A percentile compares a stretch with the other conserved stretches of the same genome.
Conservation (phyloP, 30 jellyfish, hydroid and myxozoan species). For the Phacellophora camtschatica region DNA sequence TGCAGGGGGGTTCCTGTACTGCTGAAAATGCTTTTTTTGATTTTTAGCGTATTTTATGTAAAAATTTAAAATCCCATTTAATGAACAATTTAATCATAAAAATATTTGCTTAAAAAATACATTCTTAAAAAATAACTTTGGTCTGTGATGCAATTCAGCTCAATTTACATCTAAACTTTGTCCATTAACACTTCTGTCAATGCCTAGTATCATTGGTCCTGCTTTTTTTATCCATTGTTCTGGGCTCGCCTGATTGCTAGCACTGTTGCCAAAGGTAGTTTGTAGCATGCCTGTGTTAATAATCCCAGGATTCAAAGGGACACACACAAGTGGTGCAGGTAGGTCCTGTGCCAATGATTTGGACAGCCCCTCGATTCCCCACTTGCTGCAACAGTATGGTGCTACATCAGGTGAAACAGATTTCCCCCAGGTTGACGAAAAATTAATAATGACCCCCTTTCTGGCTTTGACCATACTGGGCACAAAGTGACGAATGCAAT, state of each 20-base stretch:
- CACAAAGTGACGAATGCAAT: slow-evolving; percentile 67
- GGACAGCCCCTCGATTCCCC: slow-evolving; percentile 88
- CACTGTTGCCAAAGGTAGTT: slow-evolving; percentile 58
- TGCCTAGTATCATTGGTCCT: slow-evolving; percentile 54
- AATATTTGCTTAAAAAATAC: too few species aligned
- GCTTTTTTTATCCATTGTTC: slow-evolving; percentile 72
- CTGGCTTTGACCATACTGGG: slow-evolving; percentile 75
- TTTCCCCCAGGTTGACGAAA: slow-evolving; percentile 86
- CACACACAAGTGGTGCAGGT: slow-evolving; percentile 83
- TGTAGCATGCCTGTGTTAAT: slow-evolving; percentile 74
- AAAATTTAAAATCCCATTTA: too few species aligned
- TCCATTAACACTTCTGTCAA: slow-evolving; percentile 72
- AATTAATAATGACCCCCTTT: slow-evolving; percentile 73
- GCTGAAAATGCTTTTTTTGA: too few species aligned
- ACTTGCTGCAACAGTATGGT: slow-evolving; percentile 88
- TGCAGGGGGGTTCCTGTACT: too few species aligned
- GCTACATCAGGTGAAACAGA: slow-evolving; percentile 62
- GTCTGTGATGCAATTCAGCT: too few species aligned
- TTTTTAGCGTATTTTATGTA: too few species aligned
- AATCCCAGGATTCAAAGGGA: slow-evolving; percentile 82
- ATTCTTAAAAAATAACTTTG: too few species aligned
- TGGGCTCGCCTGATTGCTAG: slow-evolving; percentile 31
- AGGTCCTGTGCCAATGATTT: slow-evolving; percentile 75
- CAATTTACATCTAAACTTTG: slow-evolving; percentile 39
- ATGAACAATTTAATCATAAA: too few species aligned